Conservation (phyloP, 2,113 vertebrate genomes). For the Cyrtonyx montezumae region DNA sequence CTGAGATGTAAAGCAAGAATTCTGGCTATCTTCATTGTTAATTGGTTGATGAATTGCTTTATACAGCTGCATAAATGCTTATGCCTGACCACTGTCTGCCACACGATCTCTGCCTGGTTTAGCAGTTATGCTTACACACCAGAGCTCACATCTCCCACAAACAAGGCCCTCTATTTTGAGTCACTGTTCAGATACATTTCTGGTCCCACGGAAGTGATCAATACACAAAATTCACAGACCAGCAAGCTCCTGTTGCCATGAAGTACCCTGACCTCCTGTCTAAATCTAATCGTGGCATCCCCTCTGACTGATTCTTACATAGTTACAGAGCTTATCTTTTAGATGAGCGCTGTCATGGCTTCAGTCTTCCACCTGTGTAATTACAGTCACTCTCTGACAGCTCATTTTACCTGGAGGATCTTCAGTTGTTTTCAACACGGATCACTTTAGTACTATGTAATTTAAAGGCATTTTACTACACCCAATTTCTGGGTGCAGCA, state of each 20-base stretch:
- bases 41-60: background rate
- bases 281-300: background rate
- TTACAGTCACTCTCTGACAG: background rate
- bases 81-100: background rate
- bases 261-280: background rate
- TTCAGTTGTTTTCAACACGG: background rate
- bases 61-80: background rate
- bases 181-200: background rate
- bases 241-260: background rate
- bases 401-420: background rate
- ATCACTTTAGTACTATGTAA: background rate
- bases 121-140: background rate
- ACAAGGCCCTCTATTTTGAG: background rate
- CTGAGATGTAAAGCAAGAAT: background rate
- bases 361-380: background rate
- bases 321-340: background rate
- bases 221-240: background rate
- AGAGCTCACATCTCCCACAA: background rate
- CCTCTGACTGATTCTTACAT: background rate
- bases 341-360: background rate
- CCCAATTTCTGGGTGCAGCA: background rate
- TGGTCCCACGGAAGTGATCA: background rate
- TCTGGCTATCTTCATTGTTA: background rate
- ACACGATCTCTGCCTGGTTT: background rate
- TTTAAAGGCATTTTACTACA: background rate